Percentiles rank a stretch among this genome's conserved stretches.
Conservation (phyloP, 1,140 invertebrate genomes). For the Calliopsis andreniformis region DNA sequence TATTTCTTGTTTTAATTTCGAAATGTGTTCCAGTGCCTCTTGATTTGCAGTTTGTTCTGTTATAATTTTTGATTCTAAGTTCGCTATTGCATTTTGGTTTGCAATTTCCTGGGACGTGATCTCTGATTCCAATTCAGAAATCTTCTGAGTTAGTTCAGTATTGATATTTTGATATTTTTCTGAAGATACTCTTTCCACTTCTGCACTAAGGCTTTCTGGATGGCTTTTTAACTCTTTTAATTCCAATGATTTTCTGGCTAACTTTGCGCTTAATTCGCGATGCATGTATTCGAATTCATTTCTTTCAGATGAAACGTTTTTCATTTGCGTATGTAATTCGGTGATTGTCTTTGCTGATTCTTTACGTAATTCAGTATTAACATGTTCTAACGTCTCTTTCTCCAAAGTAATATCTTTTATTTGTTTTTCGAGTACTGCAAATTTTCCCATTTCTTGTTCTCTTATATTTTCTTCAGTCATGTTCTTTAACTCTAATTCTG, state of each 20-base stretch:
- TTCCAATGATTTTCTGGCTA: constrained; percentile 16
- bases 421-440: constrained; percentile 15
- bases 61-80: constrained; percentile 4
- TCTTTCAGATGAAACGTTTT: too few relatives aligned
- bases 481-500: constrained; percentile 24
- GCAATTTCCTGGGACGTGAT: not conserved
- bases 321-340: constrained; percentile 37
- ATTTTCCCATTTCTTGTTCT: constrained; percentile 2
- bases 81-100: not conserved
- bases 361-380: constrained; percentile 19
- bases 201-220: too few relatives aligned
- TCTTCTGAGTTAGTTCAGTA: constrained; percentile 7
- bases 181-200: constrained; percentile 28
- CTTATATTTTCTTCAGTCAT: constrained; percentile 10
- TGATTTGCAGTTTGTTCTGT: constrained; percentile 18
- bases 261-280: not conserved
- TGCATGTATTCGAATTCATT: constrained; percentile 23
- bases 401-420: constrained; percentile 37
- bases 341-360: constrained; percentile 8
- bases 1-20: constrained; percentile 31
- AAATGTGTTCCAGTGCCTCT: constrained; percentile 24
- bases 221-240: constrained; percentile 21
- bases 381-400: constrained; percentile 43
- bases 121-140: not conserved
- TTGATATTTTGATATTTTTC: not conserved